Base-by-base conservation (phyloP, 2,888 invertebrate species). In the Odontomyia ornata region DNA sequence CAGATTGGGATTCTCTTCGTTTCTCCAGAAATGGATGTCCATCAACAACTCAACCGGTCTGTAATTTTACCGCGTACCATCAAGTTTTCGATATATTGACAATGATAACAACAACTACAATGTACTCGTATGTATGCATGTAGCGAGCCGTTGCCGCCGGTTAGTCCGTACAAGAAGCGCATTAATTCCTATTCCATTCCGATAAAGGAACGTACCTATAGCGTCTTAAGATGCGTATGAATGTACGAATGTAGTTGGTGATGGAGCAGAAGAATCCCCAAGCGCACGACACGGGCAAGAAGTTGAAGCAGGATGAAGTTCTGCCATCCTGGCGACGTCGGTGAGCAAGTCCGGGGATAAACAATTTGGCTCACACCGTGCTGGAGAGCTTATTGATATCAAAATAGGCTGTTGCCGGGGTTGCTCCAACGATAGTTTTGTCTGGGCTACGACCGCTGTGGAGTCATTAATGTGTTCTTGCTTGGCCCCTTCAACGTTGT, bases 161-260 rank as follows among this genome's bases (percentile, higher is more conserved):
- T 77, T 77, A 75, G 77, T 77, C 77, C 77, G 77, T 52, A 56
- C 67, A 75, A 77, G 75, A 77, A 77, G 25, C 77, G 69, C 75
- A 75, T 77, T 75, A 75, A 77, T 67, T n/a, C n/a, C n/a, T n/a
- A n/a, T n/a, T 65, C 75, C 67, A 75, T 75, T 77, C 67, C 52
- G 69, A 46, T 69, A 64, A 57, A 75, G 72, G 75, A 69, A 75
- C 25, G 65, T 13, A 64, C n/a, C n/a, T 36, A 36, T 36, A 36
- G 15, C 30, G 7, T 64, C 27, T 64, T 64, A 13, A 27, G 64
- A n/a, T 30, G 9, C 64, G 52, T 72, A 62, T 57, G 65, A 71
- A 76, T 69, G 76, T 57, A 72, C 23, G 57, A 62, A 43, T 25
- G 30, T 36, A 56, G 36, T 36, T 36, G n/a, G 3, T 36, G 36